A percentile compares a stretch with the other conserved stretches of the same genome.
phyloP scores from a whole-genome alignment of 2,888 invertebrate species.

The Eustalomyia histrio region DNA sequence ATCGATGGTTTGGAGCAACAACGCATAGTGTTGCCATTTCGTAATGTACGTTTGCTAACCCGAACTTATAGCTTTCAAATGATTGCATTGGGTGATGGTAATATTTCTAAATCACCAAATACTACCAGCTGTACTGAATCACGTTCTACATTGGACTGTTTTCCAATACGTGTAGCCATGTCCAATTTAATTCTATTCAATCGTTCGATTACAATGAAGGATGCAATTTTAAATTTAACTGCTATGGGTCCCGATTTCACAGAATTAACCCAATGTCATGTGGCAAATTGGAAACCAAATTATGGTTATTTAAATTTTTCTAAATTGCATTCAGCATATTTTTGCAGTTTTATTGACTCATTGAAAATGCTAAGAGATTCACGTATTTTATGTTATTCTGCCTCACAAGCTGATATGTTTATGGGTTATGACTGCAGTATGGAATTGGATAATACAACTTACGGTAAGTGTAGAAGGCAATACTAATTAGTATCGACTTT shows the following conservation, averaged over 20 bases:
- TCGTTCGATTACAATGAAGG: constrained; percentile 70
- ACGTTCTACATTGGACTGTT: constrained; percentile 73
- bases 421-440: constrained; percentile 72
- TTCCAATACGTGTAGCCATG: constrained; percentile 72
- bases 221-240: constrained; percentile 74
- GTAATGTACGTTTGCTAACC: constrained; percentile 71
- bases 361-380: constrained; percentile 83
- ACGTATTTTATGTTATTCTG: constrained; percentile 83
- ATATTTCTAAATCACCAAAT: constrained; percentile 64
- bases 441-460: constrained; percentile 71
- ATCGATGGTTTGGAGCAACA: constrained; percentile 76
- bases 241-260: constrained; percentile 79
- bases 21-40: constrained; percentile 73
- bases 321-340: constrained; percentile 71
- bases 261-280: constrained; percentile 77
- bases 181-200: constrained; percentile 78
- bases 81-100: constrained; percentile 74
- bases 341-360: constrained; percentile 72
- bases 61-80: constrained; percentile 75
- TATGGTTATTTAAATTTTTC: constrained; percentile 74
- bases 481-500: no score
- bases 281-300: constrained; percentile 77
- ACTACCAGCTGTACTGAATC: constrained; percentile 70
- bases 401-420: constrained; percentile 83
- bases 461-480: constrained; percentile 60